Percentiles rank a stretch among this genome's conserved stretches.
Evolutionary conservation across 2,797 vertebrate species (phyloP).

Genomic region (Nasua narica): DNA sequence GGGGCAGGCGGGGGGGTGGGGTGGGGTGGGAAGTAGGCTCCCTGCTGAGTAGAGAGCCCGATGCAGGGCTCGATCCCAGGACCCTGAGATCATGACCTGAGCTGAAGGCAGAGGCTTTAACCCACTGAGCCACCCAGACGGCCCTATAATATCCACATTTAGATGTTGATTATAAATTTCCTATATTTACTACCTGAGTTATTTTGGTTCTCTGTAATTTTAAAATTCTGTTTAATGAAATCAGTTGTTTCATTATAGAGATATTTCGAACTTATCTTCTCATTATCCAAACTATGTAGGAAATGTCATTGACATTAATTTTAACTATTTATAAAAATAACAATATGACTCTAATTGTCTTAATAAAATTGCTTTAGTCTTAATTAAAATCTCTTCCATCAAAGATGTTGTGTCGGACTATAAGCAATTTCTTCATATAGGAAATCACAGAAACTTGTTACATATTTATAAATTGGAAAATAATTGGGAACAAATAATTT

Average conservation of each 20-base stretch:
- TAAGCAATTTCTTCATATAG: not conserved
- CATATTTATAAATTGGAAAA: constrained; percentile 1
- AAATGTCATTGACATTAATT: constrained; percentile 32
- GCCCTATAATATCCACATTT: not conserved
- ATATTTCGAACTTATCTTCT: constrained; percentile 12
- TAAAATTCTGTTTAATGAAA: not conserved
- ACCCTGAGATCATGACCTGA: too few relatives aligned
- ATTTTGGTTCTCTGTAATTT: not conserved
- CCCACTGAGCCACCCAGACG: too few relatives aligned
- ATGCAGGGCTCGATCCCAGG: too few relatives aligned
- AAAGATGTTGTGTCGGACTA: not conserved
- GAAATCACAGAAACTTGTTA: not conserved
- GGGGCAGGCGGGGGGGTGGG: too few relatives aligned
- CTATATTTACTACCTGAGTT: not conserved
- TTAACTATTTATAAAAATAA: constrained; percentile 37
- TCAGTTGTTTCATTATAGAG: not conserved
- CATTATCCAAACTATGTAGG: not conserved
- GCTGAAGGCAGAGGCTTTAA: too few relatives aligned
- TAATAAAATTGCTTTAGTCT: constrained; percentile 12
- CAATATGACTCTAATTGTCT: not conserved
- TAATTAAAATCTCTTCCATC: constrained; percentile 32
- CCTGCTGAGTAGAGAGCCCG: too few relatives aligned
- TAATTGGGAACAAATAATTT: not conserved
- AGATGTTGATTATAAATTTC: not conserved
- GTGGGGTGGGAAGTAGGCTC: too few relatives aligned